Evolutionary conservation across 2,888 invertebrate genomes (phyloP), one percentile per base, ranked within the genome.

Genomic region (Candidula unifasciata): DNA sequence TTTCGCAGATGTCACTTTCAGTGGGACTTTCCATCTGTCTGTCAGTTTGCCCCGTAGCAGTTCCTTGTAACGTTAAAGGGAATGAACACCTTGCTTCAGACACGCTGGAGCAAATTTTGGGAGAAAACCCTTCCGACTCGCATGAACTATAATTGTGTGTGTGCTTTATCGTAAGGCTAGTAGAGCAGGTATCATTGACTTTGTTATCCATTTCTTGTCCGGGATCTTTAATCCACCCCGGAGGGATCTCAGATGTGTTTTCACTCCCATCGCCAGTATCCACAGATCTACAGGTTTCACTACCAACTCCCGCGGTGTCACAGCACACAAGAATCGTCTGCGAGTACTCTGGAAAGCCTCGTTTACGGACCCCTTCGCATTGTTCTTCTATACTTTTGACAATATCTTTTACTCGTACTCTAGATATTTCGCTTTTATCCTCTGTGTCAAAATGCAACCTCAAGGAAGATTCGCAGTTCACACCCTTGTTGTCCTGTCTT

Each of bases 361-460:
- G 30, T 30, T 27, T 74, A 18, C n/a, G 8, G 30, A 27, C 52
- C 27, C 16, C 54, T 3, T 74, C 74, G 30, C 21, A 74, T 21
- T 74, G 74, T 33, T 54, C 21, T 66, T 79, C 79, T 37, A 79
- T 66, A 30, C 66, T 79, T 37, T 66, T 66, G 1, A 79, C 68
- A 8, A 66, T 44, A 24, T 79, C 66, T 27, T 16, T 79, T 0
- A 79, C 79, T 44, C 79, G 37, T 8, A 2, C n/a, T n/a, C 37
- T 44, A 16, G 2, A 5, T 0, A 68, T 27, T 8, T n/a, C 30
- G 18, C 52, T 27, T 1, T 6, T 18, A 13, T 64, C 16, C 6
- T 66, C n/a, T 21, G 27, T 30, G 6, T 18, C 10, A 27, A 27
- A 54, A 2, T 27, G 2, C 44, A 54, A 54, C 21, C 30, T 27